These are phyloP conservation scores for Mola mola DNA, from an alignment of 2,113 vertebrate genomes.

Conservation along the genomic window DNA sequence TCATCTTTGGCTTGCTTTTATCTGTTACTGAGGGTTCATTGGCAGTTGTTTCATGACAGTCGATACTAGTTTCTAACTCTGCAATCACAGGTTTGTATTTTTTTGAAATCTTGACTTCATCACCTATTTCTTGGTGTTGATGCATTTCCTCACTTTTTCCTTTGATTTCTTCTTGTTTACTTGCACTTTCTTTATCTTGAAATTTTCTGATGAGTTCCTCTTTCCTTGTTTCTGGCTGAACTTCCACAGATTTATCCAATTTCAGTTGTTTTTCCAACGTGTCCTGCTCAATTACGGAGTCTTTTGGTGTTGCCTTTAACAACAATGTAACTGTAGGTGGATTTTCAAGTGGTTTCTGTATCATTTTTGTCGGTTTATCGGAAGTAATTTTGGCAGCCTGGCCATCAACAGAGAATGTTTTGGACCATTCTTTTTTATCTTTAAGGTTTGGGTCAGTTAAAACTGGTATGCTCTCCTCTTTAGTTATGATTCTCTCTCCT, in stretches of 20 bases:
- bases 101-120: neutral
- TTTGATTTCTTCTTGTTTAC: neutral
- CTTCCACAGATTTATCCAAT: neutral
- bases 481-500: too few species aligned
- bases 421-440: too few species aligned
- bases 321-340: neutral
- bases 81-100: neutral
- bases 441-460: too few species aligned
- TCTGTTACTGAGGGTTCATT: slow-evolving; percentile 66
- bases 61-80: neutral
- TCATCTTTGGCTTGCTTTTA: slow-evolving; percentile 6
- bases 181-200: too few species aligned
- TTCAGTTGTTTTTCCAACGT: neutral
- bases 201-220: too few species aligned
- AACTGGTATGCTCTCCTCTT: too few species aligned
- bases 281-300: neutral
- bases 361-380: neutral
- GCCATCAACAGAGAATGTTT: too few species aligned
- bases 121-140: neutral
- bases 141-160: neutral
- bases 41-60: too few species aligned
- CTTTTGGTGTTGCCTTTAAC: neutral
- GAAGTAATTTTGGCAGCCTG: neutral
- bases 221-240: neutral
- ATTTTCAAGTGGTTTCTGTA: neutral